Percentiles rank a stretch among this genome's conserved stretches.
Evolutionary conservation across 2,888 invertebrate genomes (phyloP).

Genomic region (Sarcophaga variegata): DNA sequence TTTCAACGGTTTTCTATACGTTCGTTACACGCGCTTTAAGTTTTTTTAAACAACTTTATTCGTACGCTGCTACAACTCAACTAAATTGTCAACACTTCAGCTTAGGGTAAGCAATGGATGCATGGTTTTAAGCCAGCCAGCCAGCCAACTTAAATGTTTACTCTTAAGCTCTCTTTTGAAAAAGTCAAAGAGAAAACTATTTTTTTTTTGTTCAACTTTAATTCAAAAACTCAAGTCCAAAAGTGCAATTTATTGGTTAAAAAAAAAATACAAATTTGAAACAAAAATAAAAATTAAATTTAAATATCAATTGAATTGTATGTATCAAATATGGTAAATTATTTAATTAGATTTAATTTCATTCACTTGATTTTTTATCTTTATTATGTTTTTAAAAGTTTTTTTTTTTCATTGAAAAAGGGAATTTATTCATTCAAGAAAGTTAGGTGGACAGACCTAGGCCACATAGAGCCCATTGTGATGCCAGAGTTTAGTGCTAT

Average conservation of each 20-base stretch:
- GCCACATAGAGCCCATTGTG: no score
- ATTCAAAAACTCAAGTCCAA: constrained; percentile 33
- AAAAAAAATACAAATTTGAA: not conserved
- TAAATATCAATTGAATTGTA: not conserved
- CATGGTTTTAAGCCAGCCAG: not conserved
- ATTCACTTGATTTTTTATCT: no score
- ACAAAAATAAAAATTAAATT: not conserved
- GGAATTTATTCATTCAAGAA: not conserved
- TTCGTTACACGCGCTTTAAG: constrained; percentile 43
- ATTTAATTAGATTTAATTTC: no score
- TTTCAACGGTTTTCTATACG: constrained; percentile 53
- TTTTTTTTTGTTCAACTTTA: not conserved
- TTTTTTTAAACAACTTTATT: constrained; percentile 40
- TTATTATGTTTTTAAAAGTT: no score
- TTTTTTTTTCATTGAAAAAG: not conserved
- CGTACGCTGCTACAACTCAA: constrained; percentile 53
- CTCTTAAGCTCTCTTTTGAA: constrained; percentile 40
- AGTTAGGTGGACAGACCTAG: no score
- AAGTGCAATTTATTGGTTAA: constrained; percentile 17
- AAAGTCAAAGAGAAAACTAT: constrained; percentile 5
- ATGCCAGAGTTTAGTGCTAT: no score
- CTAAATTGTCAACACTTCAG: constrained; percentile 37
- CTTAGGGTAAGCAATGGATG: constrained; percentile 12
- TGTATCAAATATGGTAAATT: no score
- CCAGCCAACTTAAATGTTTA: not conserved